Evolutionary conservation across 2,888 invertebrate genomes (phyloP), one percentile per base, ranked within the genome.

Genomic region (Ptychoptera contaminata): DNA sequence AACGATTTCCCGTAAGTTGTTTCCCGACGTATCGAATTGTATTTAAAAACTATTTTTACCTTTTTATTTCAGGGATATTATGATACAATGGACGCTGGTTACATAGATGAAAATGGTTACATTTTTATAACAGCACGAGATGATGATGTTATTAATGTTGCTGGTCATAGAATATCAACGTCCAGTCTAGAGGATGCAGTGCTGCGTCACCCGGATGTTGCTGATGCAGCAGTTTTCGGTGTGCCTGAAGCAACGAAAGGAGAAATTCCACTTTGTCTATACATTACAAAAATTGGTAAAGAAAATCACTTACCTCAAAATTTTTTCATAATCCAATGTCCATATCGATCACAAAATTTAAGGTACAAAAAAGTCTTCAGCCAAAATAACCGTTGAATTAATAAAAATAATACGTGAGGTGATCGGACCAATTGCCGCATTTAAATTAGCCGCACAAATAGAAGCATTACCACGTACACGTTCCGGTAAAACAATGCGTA

Each of bases 11-110:
- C 40, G 92, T 92, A 71, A 73, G 75, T 64, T 34, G 37, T 29
- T 45, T 42, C 36, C 43, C 37, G 30, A 4, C 34, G 35, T 29
- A 30, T 44, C 32, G 31, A 29, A 7, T 43, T 35, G 7, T 14
- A 39, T 39, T 34, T 23, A 11, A 34, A 30, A 14, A 11, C 36
- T 42, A 37, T 37, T 30, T 36, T 34, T 42, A 32, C 16, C 36
- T 44, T 23, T 34, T 37, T 38, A 14, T 32, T 40, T 9, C 29
- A 65, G 65, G 65, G 64, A 2, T 64, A 57, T 50, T 65, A 94
- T 58, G 92, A 93, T 58, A 93, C 93, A 0, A 92, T 92, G 84
- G 94, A 94, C 59, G 90, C 90, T 1, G 94, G 93, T 0, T 87
- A 82, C 62, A 73, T 77, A 46, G 88, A 90, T 57, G 75, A 80